Base-by-base conservation (phyloP, 2,113 vertebrate species). In the Elanus axillaris region DNA sequence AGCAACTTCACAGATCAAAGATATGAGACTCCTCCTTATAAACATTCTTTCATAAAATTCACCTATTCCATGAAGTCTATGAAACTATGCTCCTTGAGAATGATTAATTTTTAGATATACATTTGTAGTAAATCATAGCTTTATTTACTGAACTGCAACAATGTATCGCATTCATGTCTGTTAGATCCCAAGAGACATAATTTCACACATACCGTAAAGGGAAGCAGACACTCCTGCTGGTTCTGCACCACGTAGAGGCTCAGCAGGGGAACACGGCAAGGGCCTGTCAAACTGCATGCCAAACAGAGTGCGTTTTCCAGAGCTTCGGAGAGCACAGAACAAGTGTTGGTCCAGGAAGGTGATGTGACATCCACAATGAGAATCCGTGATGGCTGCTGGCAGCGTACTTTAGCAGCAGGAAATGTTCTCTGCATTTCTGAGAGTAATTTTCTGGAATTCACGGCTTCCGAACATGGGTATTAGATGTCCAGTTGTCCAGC, bases 211-310 rank as follows among this genome's bases (percentile, higher is more conserved):
- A 99, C 99, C 98, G 98, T 98, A 94, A 99, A 99, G 55, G 99
- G 99, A 75, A 99, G 98, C 34, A 99, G 97, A 84, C 99, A 99
- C 84, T 99, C 99, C 38, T 98, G 99, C 79, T 98, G 99, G 86
- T 93, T 97, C 95, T 98, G 98, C 69, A 99, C 96, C 84, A 98
- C 94, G 4, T 99, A 99, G 78, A 99, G 94, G 91, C 99, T 99
- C 82, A 99, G 98, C 16, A 99, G 97, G 4, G 99, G 99, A 74
- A 99, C 92, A 5, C 99, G 98, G 77, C 97, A 98, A 58, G 99
- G 98, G 31, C 98, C 99, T 13, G 98, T 95, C 97, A 99, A 94
- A 45, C 98, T 98, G 90, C 98, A 98, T 3, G 98, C 98, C 89
- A 99, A 84, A 23, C 98, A 98, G 71, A 99, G 98, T 38, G 98